Conservation (phyloP, 2,888 invertebrate genomes). For the Epinotia brunnichana region DNA sequence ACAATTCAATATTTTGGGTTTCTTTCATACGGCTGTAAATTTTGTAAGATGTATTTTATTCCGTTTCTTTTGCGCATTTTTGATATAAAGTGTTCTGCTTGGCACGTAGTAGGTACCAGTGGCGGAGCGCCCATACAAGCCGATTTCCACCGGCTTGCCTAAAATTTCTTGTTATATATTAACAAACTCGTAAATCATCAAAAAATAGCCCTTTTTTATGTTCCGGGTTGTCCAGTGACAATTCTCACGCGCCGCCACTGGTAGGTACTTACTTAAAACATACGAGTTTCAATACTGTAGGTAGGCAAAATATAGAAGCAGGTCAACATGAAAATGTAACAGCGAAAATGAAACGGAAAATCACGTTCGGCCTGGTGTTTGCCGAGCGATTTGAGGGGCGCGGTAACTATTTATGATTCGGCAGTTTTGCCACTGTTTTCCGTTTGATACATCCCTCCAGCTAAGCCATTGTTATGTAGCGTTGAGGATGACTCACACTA, state of each 20-base stretch:
- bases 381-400: slow-evolving; percentile 37
- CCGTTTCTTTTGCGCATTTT: neutral
- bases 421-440: slow-evolving; percentile 34
- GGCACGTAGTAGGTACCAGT: too few relatives aligned
- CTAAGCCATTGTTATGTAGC: neutral
- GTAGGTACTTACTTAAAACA: neutral
- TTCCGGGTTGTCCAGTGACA: too few relatives aligned
- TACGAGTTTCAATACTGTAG: slow-evolving; percentile 11
- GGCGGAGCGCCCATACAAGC: too few relatives aligned
- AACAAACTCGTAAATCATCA: too few relatives aligned
- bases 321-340: slow-evolving; percentile 39
- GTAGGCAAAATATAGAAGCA: slow-evolving; percentile 20
- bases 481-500: neutral
- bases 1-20: neutral
- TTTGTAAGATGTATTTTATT: neutral
- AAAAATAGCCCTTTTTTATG: too few relatives aligned
- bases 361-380: slow-evolving; percentile 36
- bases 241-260: too few relatives aligned
- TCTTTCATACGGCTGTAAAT: neutral
- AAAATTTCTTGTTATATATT: too few relatives aligned
- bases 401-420: slow-evolving; percentile 42
- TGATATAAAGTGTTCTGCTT: too few relatives aligned
- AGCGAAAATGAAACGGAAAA: slow-evolving; percentile 33
- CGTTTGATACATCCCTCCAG: slow-evolving; percentile 21
- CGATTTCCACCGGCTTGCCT: too few relatives aligned